Evolutionary conservation across 1,140 invertebrate genomes (phyloP).

Genomic region (Drosophila persimilis): DNA sequence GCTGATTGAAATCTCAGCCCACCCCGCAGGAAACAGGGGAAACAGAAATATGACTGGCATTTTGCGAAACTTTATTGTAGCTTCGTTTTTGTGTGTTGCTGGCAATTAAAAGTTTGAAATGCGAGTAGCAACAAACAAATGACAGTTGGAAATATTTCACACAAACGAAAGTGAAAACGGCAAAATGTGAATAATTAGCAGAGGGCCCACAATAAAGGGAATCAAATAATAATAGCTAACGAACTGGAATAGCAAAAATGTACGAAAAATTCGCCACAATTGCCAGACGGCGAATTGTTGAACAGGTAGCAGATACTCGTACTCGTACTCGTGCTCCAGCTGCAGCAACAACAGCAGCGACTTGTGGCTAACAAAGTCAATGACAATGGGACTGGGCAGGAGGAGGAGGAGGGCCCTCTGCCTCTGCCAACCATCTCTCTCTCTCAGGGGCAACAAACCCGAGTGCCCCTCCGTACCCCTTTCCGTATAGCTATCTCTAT

Average conservation of each 20-base stretch:
- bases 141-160: constrained; percentile 71
- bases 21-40: constrained; percentile 54
- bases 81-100: constrained; percentile 31
- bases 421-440: constrained; percentile 8
- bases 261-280: constrained; percentile 64
- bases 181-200: constrained; percentile 80
- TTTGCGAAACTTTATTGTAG: constrained; percentile 72
- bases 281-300: constrained; percentile 54
- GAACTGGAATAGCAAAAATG: constrained; percentile 74
- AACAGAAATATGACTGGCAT: constrained; percentile 73
- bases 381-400: constrained; percentile 72
- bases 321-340: constrained; percentile 1
- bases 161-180: constrained; percentile 79
- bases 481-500: constrained; percentile 22
- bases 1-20: constrained; percentile 55
- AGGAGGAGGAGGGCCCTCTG: constrained; percentile 21
- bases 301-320: constrained; percentile 9
- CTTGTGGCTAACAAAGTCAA: constrained; percentile 67
- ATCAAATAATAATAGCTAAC: constrained; percentile 72
- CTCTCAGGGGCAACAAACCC: constrained; percentile 66
- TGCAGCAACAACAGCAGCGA: constrained; percentile 34
- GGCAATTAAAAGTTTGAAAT: constrained; percentile 77
- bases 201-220: constrained; percentile 56
- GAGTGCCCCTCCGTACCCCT: constrained; percentile 1
- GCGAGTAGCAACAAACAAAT: constrained; percentile 76